Conservation (phyloP, 2,888 invertebrate species). For the Elysia crispata region DNA sequence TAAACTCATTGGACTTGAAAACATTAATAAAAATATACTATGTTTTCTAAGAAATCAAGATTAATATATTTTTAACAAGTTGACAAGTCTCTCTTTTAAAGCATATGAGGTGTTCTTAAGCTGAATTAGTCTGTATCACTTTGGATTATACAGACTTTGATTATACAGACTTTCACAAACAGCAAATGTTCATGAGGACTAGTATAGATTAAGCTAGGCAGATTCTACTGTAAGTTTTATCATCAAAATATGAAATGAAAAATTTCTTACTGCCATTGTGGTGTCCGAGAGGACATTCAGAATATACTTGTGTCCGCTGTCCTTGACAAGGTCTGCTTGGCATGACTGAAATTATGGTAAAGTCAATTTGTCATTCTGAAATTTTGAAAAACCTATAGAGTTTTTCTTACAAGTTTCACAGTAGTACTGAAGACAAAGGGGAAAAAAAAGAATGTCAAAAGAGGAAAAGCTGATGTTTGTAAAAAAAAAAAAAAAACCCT, state of each 20-base stretch:
- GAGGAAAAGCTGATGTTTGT: not conserved
- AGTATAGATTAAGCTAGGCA: too few relatives aligned
- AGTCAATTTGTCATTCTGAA: not conserved
- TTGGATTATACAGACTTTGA: too few relatives aligned
- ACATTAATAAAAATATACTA: too few relatives aligned
- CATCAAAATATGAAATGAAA: not conserved
- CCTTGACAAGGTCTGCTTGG: slow-evolving; percentile 95
- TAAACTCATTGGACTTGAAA: too few relatives aligned
- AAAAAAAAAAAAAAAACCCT: too few relatives aligned
- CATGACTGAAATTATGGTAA: slow-evolving; percentile 84
- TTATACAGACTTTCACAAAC: too few relatives aligned
- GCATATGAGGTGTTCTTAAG: too few relatives aligned
- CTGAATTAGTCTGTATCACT: too few relatives aligned
- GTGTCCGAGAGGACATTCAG: slow-evolving; percentile 92
- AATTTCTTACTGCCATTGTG: slow-evolving; percentile 85
- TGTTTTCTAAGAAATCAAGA: too few relatives aligned
- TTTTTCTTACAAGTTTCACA: not conserved
- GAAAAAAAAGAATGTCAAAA: not conserved
- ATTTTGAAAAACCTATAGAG: not conserved
- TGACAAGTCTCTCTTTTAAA: too few relatives aligned
- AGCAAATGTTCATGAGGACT: too few relatives aligned
- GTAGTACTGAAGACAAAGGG: not conserved
- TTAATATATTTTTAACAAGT: too few relatives aligned
- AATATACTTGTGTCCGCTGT: slow-evolving; percentile 96
- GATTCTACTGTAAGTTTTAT: not conserved